Evolutionary conservation across 2,888 invertebrate species (phyloP).

Genomic region (Coecobrya sp.): DNA sequence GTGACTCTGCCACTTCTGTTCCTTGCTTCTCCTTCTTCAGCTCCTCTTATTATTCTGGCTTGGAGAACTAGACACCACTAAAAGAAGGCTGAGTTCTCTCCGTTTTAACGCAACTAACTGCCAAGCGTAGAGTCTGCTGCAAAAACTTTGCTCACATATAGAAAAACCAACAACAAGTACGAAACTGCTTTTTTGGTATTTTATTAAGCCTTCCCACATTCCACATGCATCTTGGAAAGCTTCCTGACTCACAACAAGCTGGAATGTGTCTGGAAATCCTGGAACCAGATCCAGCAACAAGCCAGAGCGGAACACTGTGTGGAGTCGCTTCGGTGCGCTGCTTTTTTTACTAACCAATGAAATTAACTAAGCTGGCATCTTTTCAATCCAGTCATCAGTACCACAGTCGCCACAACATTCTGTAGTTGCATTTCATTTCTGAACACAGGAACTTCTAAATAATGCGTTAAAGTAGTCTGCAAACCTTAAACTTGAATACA

Average conservation of each 20-base stretch:
- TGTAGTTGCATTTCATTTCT: too few relatives aligned
- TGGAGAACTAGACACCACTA: background rate
- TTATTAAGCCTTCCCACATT: background rate
- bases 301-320: background rate
- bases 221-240: background rate
- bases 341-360: background rate
- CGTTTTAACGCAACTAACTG: background rate
- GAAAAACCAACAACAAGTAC: background rate
- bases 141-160: too few relatives aligned
- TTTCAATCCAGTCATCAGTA: too few relatives aligned
- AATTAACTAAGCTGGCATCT: background rate
- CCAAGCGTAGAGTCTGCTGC: background rate
- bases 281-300: background rate
- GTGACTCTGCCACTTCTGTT: background rate
- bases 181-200: background rate
- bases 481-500: background rate
- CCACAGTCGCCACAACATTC: too few relatives aligned
- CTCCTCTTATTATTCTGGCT: background rate
- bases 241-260: background rate
- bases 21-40: background rate
- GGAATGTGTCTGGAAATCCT: background rate
- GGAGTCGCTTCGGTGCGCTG: background rate
- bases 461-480: too few relatives aligned
- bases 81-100: background rate
- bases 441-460: too few relatives aligned